Conservation (phyloP, 2,113 vertebrate genomes). For the Xenus cinereus region DNA sequence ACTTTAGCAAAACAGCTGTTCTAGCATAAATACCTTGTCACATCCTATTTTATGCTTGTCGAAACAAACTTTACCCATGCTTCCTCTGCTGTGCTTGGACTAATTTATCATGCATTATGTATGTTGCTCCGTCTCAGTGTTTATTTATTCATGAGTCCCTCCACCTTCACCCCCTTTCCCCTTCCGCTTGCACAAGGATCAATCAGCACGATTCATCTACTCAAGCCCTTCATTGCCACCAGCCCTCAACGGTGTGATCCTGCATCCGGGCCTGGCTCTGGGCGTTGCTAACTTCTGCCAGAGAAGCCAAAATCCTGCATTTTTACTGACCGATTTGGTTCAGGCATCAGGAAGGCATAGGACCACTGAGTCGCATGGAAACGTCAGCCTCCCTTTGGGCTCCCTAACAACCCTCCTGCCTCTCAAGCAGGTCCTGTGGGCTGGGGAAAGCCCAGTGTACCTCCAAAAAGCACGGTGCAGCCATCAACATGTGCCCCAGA, state of each 20-base stretch:
- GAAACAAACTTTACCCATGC: neutral
- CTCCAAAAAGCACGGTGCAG: accelerated
- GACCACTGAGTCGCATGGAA: neutral
- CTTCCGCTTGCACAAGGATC: neutral
- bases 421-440: neutral
- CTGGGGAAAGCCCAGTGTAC: neutral
- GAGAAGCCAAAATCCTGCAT: neutral
- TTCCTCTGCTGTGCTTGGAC: neutral
- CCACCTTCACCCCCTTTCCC: neutral
- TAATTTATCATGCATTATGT: conserved; percentile 33
- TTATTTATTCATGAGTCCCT: neutral
- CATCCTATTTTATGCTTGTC: conserved; percentile 19
- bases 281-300: neutral
- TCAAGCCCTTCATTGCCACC: neutral
- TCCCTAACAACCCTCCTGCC: neutral
- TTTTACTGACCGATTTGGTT: accelerated
- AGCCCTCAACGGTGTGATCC: neutral
- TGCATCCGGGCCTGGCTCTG: neutral
- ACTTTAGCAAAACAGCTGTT: conserved; percentile 13
- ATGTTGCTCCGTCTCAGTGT: neutral
- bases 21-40: neutral
- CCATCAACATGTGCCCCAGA: accelerated
- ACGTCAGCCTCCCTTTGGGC: neutral
- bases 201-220: neutral
- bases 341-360: accelerated